These are phyloP conservation scores for Bothrops alternatus DNA, from an alignment of 2,797 vertebrate species.

Conservation along the genomic window DNA sequence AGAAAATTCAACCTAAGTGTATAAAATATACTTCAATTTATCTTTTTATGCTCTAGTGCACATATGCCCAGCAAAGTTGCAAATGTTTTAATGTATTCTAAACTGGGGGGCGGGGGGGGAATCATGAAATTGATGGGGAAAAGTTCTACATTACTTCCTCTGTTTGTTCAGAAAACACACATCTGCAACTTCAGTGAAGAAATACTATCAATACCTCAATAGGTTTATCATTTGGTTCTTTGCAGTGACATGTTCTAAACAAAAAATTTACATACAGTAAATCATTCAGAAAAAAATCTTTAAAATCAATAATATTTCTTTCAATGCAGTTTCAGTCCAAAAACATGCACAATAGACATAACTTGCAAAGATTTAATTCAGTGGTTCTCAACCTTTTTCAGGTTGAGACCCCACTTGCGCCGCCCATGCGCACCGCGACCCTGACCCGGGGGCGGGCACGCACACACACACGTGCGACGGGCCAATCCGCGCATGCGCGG, in stretches of 20 bases:
- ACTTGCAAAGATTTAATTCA: background rate
- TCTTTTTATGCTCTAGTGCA: background rate
- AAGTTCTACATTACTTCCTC: background rate
- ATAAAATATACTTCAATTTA: background rate
- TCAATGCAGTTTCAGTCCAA: background rate
- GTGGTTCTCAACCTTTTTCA: too few relatives aligned
- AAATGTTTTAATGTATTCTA: background rate
- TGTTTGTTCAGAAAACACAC: background rate
- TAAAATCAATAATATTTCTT: background rate
- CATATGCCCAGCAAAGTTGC: background rate
- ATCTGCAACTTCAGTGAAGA: background rate
- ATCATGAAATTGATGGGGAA: background rate
- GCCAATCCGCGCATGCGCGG: too few relatives aligned
- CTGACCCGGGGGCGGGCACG: too few relatives aligned
- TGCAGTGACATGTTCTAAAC: background rate
- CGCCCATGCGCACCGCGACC: too few relatives aligned
- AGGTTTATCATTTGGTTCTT: background rate
- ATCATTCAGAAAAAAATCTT: background rate
- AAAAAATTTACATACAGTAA: background rate
- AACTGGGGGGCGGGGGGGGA: background rate
- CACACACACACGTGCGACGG: too few relatives aligned
- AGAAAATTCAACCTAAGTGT: background rate
- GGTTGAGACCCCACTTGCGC: too few relatives aligned
- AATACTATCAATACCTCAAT: background rate
- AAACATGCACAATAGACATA: background rate